Base-by-base conservation (phyloP, 2,888 invertebrate genomes). In the Mythimna lalbum region DNA sequence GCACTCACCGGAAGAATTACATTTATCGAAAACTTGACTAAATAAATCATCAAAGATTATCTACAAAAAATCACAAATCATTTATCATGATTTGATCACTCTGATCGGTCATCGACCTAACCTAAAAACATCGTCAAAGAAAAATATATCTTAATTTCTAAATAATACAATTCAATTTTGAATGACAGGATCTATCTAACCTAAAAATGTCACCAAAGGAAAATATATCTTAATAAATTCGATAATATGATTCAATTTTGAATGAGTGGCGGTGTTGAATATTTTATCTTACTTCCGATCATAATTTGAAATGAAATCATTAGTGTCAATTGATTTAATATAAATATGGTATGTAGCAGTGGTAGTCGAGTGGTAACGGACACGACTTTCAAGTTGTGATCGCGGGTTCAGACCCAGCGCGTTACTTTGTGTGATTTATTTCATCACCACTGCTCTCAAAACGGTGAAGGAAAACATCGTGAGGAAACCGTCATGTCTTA, bases 61-160 rank as follows among this genome's bases (percentile, higher is more conserved):
- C n/a, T 0, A 19, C 50, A 2, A 63, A 17, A 63, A 50, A 72
- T 61, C 39, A 17, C 49, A 39, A 69, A 80, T 66, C 68, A 72
- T 80, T 72, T 57, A 60, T 80, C 67, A 70, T 59, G 31, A 50
- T 43, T 21, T 57, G 23, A 57, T 21, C 19, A 62, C 14, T 39
- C 23, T 56, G 63, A 14, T 56, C 55, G 80, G 80, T 77, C 77
- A n/a, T 61, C 49, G 77, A 80, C 63, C 81, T 65, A 59, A 80
- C 77, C 68, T 73, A 67, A 56, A 69, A 77, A 63, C 10, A 21
- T 55, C 23, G 27, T 5, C 61, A 69, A 27, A 7, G 21, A 17
- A 80, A 62, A 63, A 62, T 10, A 5, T n/a, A n/a, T 43, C 69
- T 50, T 61, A 69, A 47, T 7, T 0, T 2, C n/a, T n/a, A 49